phyloP scores from a whole-genome alignment of 2,797 vertebrate species.

The Hylomyscus alleni region DNA sequence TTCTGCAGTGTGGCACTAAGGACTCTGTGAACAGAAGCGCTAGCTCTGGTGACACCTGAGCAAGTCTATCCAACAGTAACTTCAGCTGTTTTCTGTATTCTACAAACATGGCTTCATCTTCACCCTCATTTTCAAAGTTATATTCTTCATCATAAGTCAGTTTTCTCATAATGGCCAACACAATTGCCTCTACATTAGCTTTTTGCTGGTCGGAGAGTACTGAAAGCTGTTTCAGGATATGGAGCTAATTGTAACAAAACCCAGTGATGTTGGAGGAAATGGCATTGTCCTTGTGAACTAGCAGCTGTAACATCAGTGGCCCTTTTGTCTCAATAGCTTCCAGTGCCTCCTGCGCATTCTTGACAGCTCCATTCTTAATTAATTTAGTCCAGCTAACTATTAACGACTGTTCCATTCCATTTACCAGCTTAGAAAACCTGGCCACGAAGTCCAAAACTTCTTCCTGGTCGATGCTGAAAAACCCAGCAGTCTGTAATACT shows the following conservation, averaged over 20 bases:
- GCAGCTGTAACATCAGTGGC: slow-evolving; percentile 95
- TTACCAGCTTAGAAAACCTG: slow-evolving; percentile 97
- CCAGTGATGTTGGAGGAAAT: slow-evolving; percentile 98
- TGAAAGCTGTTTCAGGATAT: slow-evolving; percentile 98
- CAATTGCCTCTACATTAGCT: slow-evolving; percentile 95
- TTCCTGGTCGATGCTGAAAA: slow-evolving; percentile 98
- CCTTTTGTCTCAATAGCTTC: slow-evolving; percentile 96
- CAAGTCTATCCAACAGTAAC: slow-evolving; percentile 96
- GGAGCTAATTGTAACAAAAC: slow-evolving; percentile 99
- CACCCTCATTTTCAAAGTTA: slow-evolving; percentile 99
- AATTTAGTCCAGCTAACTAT: slow-evolving; percentile 98
- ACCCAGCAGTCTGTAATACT: slow-evolving; percentile 96
- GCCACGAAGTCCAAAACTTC: slow-evolving; percentile 99
- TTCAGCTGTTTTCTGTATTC: slow-evolving; percentile 99
- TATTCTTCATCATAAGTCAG: slow-evolving; percentile 99
- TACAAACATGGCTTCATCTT: slow-evolving; percentile 99
- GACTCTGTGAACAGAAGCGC: slow-evolving; percentile 95
- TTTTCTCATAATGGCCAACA: slow-evolving; percentile 99
- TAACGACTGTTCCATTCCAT: slow-evolving; percentile 98
- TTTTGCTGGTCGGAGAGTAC: slow-evolving; percentile 96
- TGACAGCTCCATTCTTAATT: slow-evolving; percentile 92
- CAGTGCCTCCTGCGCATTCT: slow-evolving; percentile 93
- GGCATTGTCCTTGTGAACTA: slow-evolving; percentile 97
- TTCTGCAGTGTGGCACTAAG: slow-evolving; percentile 95
- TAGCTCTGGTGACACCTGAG: slow-evolving; percentile 98